Evolutionary conservation across 2,888 invertebrate species (phyloP).

Genomic region (Coleophora flavipennella): DNA sequence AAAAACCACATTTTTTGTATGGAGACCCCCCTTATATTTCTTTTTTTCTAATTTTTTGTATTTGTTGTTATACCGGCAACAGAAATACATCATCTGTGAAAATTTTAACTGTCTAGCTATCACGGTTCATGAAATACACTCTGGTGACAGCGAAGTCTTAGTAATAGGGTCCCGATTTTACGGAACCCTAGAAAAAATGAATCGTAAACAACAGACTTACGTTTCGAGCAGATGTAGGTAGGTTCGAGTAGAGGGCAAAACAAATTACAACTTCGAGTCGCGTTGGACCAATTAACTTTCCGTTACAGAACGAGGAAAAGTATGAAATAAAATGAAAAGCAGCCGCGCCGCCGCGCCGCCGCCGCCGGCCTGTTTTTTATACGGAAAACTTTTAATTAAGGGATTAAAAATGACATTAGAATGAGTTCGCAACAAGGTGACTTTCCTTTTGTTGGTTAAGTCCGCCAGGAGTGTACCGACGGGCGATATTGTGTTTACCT

Average conservation of each 20-base stretch:
- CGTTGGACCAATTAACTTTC: slow-evolving; percentile 70
- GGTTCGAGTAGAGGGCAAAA: slow-evolving; percentile 43
- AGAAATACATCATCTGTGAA: too few relatives aligned
- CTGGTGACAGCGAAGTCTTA: too few relatives aligned
- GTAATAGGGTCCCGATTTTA: too few relatives aligned
- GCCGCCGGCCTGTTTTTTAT: slow-evolving; percentile 42
- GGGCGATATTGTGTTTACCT: slow-evolving; percentile 30
- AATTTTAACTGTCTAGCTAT: too few relatives aligned
- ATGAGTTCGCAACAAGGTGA: slow-evolving; percentile 57
- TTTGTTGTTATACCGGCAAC: too few relatives aligned
- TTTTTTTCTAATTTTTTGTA: too few relatives aligned
- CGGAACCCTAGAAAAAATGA: slow-evolving; percentile 28
- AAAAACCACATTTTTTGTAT: too few relatives aligned
- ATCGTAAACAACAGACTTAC: slow-evolving; percentile 44
- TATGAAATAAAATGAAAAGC: slow-evolving; percentile 69
- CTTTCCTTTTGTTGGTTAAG: slow-evolving; percentile 47
- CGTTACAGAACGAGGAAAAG: slow-evolving; percentile 60
- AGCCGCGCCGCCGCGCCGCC: slow-evolving; percentile 45
- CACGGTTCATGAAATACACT: too few relatives aligned
- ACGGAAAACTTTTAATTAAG: slow-evolving; percentile 68
- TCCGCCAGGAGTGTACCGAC: slow-evolving; percentile 28
- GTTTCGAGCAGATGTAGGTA: slow-evolving; percentile 52
- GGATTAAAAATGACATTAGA: slow-evolving; percentile 71
- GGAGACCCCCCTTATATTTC: too few relatives aligned
- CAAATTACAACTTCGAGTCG: slow-evolving; percentile 65